Conservation (phyloP, 2,113 vertebrate species). For the Syngnathus floridae region DNA sequence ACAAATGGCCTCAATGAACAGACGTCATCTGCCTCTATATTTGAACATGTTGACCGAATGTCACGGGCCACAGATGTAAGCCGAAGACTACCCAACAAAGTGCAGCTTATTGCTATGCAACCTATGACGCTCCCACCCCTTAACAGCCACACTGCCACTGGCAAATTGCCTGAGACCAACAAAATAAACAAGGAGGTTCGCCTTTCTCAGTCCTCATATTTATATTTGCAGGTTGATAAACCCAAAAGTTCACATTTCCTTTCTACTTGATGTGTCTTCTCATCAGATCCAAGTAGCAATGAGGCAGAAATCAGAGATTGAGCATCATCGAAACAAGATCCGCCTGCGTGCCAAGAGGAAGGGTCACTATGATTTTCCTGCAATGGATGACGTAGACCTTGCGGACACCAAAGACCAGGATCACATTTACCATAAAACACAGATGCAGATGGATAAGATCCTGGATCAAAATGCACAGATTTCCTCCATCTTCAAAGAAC, state of each 20-base stretch:
- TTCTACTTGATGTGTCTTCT: neutral
- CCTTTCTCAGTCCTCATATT: neutral
- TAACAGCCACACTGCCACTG: slow-evolving; percentile 69
- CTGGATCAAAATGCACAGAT: slow-evolving; percentile 81
- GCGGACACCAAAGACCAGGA: slow-evolving; percentile 83
- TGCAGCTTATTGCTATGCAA: slow-evolving; percentile 97
- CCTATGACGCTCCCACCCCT: slow-evolving; percentile 81
- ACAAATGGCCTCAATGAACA: slow-evolving; percentile 72
- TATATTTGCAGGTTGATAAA: neutral
- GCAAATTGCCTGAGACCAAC: slow-evolving; percentile 77
- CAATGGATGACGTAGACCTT: slow-evolving; percentile 81
- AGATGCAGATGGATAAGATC: slow-evolving; percentile 97
- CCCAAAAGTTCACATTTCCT: neutral
- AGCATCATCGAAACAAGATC: slow-evolving; percentile 97
- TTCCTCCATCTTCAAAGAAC: slow-evolving; percentile 82
- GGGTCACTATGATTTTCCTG: slow-evolving; percentile 94
- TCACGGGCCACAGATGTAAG: slow-evolving; percentile 80
- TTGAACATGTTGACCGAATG: slow-evolving; percentile 90
- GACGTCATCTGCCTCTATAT: slow-evolving; percentile 88
- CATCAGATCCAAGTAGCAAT: slow-evolving; percentile 86
- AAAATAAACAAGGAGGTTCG: slow-evolving; percentile 90
- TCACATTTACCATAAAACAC: slow-evolving; percentile 87
- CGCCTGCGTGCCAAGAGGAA: slow-evolving; percentile 93
- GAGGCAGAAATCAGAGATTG: slow-evolving; percentile 95
- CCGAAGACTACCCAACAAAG: slow-evolving; percentile 84